Evolutionary conservation across 2,888 invertebrate species (phyloP).

Genomic region (Corbicula japonica): DNA sequence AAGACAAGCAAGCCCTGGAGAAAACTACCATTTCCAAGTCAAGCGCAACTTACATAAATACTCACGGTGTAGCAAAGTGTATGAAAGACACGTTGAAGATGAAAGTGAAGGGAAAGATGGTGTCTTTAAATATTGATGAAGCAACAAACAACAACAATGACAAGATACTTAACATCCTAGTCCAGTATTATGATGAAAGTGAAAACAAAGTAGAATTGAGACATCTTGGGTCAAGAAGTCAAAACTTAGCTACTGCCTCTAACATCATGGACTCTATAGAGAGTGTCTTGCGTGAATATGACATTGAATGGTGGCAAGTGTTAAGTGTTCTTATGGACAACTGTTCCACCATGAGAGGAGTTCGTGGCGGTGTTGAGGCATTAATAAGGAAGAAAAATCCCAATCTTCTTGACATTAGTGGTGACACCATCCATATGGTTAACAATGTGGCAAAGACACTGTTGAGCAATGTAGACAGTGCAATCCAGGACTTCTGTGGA

Average conservation of each 20-base stretch:
- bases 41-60: constrained; percentile 14
- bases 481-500: not conserved
- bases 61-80: not conserved
- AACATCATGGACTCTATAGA: not conserved
- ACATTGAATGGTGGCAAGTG: not conserved
- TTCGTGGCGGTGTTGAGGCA: constrained; percentile 13
- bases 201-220: not conserved
- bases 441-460: no score
- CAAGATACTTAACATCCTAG: constrained; percentile 4
- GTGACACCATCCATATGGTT: constrained; percentile 25
- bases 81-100: not conserved
- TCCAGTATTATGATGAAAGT: constrained; percentile 1
- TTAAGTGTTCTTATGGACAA: constrained; percentile 20
- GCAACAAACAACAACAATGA: constrained; percentile 17
- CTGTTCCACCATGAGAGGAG: constrained; percentile 8
- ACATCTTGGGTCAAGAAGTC: constrained; percentile 7
- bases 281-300: not conserved
- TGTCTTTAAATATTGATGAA: constrained; percentile 15
- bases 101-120: not conserved
- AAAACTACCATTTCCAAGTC: constrained; percentile 4
- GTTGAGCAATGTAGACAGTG: constrained; percentile 1
- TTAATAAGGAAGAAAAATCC: constrained; percentile 8
- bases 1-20: constrained; percentile 3
- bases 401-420: constrained; percentile 19
- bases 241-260: constrained; percentile 6